phyloP scores from a whole-genome alignment of 2,113 vertebrate genomes.

The Trichomycterus rosablanca region DNA sequence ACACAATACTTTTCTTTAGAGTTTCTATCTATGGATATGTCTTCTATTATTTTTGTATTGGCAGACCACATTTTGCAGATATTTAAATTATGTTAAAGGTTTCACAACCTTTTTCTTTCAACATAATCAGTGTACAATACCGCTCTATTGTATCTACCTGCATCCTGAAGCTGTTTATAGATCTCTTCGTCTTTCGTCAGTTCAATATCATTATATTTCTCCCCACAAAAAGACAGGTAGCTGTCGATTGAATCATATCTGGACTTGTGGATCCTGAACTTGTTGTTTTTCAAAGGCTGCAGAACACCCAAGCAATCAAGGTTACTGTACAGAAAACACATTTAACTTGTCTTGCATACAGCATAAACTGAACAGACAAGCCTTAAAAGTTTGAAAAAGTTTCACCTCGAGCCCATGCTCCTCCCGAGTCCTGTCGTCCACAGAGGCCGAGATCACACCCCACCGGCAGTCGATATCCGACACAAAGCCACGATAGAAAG shows the following conservation, averaged over 20 bases:
- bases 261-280: slow-evolving; percentile 93
- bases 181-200: slow-evolving; percentile 90
- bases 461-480: slow-evolving; percentile 97
- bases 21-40: too few species aligned
- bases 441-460: slow-evolving; percentile 95
- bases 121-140: background rate
- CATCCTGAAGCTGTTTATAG: slow-evolving; percentile 82
- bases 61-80: too few species aligned
- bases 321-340: background rate
- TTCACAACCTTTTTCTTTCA: too few species aligned
- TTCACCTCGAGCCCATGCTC: slow-evolving; percentile 89
- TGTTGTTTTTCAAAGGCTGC: slow-evolving; percentile 90
- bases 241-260: slow-evolving; percentile 98
- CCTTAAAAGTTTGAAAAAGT: background rate
- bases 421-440: slow-evolving; percentile 90
- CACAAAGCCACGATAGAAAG: slow-evolving; percentile 92
- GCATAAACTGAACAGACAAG: background rate
- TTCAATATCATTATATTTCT: slow-evolving; percentile 97
- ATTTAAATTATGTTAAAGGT: too few species aligned
- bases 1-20: too few species aligned
- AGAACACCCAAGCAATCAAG: background rate
- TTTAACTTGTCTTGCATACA: background rate
- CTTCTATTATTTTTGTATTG: too few species aligned
- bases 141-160: slow-evolving; percentile 69
- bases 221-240: slow-evolving; percentile 90